These are phyloP conservation scores for Ictidomys tridecemlineatus DNA, from an alignment of 2,113 vertebrate genomes.

Conservation along the genomic window DNA sequence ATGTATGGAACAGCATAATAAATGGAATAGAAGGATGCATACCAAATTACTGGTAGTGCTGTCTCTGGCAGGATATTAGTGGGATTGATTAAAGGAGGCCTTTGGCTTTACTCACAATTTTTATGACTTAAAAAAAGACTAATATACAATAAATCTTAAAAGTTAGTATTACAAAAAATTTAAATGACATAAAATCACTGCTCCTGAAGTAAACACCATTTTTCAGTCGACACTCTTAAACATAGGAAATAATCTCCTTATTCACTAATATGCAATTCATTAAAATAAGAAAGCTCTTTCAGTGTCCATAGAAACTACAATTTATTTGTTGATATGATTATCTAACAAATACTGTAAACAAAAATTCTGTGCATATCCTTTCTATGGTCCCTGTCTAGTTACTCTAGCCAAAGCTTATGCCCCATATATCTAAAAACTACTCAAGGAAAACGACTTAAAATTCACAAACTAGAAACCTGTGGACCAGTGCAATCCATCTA, in stretches of 20 bases:
- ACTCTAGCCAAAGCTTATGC: neutral
- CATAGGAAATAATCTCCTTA: neutral
- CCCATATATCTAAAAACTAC: constrained; percentile 7
- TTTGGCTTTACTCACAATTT: neutral
- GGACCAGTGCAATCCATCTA: neutral
- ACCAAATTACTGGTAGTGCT: neutral
- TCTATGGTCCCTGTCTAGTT: constrained; percentile 17
- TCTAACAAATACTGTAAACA: neutral
- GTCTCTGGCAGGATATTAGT: neutral
- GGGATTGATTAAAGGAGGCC: neutral
- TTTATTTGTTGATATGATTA: neutral
- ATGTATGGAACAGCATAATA: neutral
- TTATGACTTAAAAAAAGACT: neutral
- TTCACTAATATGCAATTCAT: neutral
- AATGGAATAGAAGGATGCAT: neutral
- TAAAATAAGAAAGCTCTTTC: constrained; percentile 9
- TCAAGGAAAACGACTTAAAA: neutral
- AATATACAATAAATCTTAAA: neutral
- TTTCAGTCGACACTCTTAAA: neutral
- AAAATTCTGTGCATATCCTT: neutral
- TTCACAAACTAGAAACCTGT: neutral
- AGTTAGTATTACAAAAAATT: neutral
- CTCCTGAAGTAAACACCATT: constrained; percentile 40
- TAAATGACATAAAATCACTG: neutral
- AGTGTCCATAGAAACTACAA: neutral